These are phyloP conservation scores for Tiaroga cobitis DNA, from an alignment of 2,797 vertebrate species.

Conservation along the genomic window DNA sequence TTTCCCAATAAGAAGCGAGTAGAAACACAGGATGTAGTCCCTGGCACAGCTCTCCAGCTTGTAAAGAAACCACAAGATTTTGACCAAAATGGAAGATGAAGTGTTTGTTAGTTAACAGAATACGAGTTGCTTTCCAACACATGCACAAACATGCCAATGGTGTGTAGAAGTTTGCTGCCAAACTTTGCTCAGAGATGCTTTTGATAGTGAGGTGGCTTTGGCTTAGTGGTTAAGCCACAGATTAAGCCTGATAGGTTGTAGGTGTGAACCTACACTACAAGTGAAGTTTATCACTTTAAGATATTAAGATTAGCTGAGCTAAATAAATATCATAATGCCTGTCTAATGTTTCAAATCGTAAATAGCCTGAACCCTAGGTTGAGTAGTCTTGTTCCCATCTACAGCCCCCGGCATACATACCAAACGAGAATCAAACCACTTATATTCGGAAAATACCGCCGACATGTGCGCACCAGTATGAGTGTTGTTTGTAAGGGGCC, in stretches of 20 bases:
- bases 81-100: constrained; percentile 45
- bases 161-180: constrained; percentile 10
- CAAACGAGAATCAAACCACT: too few relatives aligned
- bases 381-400: too few relatives aligned
- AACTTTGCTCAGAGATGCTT: not conserved
- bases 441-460: too few relatives aligned
- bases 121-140: constrained; percentile 24
- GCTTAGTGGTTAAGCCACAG: not conserved
- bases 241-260: not conserved
- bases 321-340: too few relatives aligned
- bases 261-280: too few relatives aligned
- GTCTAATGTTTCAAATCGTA: too few relatives aligned
- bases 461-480: too few relatives aligned
- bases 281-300: too few relatives aligned
- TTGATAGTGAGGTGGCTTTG: not conserved
- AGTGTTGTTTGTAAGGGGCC: too few relatives aligned
- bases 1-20: not conserved
- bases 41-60: constrained; percentile 22
- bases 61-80: constrained; percentile 25
- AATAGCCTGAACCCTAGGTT: too few relatives aligned
- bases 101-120: constrained; percentile 47
- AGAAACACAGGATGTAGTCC: constrained; percentile 18
- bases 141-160: constrained; percentile 1
- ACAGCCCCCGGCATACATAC: too few relatives aligned
- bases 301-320: too few relatives aligned